Evolutionary conservation across 2,113 vertebrate species (phyloP).

Genomic region (Onychostruthus taczanowskii): DNA sequence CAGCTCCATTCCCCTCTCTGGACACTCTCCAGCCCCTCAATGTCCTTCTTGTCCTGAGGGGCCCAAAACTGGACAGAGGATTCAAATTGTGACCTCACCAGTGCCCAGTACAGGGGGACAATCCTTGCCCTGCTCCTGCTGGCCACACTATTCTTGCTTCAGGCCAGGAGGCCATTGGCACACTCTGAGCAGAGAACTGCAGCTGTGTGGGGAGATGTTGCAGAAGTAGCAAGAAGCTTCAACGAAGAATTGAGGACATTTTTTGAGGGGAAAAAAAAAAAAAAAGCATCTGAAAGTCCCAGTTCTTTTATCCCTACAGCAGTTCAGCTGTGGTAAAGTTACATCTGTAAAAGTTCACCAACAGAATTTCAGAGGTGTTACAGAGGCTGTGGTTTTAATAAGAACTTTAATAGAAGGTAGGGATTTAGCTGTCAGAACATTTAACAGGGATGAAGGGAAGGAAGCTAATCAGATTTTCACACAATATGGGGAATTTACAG

Average conservation of each 20-base stretch:
- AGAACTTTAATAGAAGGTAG: background rate
- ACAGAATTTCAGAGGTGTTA: background rate
- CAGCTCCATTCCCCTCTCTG: background rate
- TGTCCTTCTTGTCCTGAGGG: background rate
- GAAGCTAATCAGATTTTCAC: conserved; percentile 23
- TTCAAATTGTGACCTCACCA: rapidly evolving
- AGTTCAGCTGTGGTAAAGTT: background rate
- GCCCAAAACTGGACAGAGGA: background rate
- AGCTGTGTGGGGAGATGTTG: background rate
- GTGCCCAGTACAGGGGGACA: rapidly evolving
- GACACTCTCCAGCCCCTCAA: rapidly evolving
- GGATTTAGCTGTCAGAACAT: conserved; percentile 9
- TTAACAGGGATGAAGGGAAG: background rate
- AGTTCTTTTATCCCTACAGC: background rate
- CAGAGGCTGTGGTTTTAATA: background rate
- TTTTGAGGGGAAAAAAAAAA: background rate
- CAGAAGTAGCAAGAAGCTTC: background rate
- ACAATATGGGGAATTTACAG: background rate
- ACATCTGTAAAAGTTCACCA: background rate
- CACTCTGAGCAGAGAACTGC: background rate
- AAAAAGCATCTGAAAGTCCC: background rate
- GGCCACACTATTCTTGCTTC: rapidly evolving
- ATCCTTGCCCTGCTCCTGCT: too few relatives aligned
- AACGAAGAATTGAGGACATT: background rate
- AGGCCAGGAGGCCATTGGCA: background rate